These are phyloP conservation scores for Petrocephalus sullivani DNA, from an alignment of 2,797 vertebrate genomes.

Conservation along the genomic window DNA sequence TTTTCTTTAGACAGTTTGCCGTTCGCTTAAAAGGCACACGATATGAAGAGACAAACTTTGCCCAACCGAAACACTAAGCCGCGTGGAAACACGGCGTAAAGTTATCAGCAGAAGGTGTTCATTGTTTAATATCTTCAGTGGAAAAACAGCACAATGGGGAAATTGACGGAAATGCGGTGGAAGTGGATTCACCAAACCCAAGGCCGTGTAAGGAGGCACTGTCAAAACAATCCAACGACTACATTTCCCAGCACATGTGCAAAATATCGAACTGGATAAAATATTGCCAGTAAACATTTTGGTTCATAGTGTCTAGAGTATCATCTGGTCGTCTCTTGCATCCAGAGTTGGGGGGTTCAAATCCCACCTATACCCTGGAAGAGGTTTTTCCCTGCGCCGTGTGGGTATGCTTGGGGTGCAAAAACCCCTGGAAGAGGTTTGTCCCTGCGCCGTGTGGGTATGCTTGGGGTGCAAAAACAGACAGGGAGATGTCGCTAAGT, in stretches of 20 bases:
- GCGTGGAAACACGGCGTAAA: neutral
- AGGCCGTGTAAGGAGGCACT: neutral
- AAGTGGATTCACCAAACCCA: neutral
- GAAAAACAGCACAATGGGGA: neutral
- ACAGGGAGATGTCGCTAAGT: neutral
- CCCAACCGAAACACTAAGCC: neutral
- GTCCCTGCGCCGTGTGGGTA: neutral
- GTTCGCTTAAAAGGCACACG: neutral
- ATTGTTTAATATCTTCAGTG: neutral
- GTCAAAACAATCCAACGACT: neutral
- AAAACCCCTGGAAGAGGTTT: neutral
- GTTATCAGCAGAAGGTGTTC: neutral
- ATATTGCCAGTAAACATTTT: neutral
- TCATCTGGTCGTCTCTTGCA: neutral
- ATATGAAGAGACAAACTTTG: neutral
- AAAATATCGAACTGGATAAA: neutral
- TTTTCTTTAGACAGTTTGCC: slow-evolving; percentile 24
- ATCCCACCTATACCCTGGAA: neutral
- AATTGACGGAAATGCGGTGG: neutral
- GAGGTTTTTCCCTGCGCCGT: neutral
- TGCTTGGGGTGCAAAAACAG: neutral
- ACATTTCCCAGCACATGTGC: neutral
- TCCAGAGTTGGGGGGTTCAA: neutral
- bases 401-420: neutral
- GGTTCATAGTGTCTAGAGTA: neutral